Evolutionary conservation across 2,113 vertebrate genomes (phyloP).

Genomic region (Callipepla squamata): DNA sequence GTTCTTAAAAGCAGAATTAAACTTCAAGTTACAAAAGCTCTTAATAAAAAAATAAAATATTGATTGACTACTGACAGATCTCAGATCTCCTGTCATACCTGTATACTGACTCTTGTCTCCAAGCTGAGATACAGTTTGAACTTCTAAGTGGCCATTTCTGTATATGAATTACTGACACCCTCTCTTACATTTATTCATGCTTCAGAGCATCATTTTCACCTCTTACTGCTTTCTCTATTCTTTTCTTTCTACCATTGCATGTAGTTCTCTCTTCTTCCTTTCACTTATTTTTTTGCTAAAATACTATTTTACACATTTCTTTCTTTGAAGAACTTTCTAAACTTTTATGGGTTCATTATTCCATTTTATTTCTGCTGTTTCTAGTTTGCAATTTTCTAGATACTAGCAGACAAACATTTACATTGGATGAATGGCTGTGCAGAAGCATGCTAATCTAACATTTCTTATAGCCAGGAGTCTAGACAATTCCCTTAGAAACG

Average conservation of each 20-base stretch:
- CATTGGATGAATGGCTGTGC: neutral
- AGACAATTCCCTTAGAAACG: neutral
- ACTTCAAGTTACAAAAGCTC: neutral
- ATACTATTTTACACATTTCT: neutral
- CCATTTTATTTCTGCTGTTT: neutral
- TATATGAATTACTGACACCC: slow-evolving; percentile 5
- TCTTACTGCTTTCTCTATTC: neutral
- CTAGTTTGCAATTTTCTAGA: neutral
- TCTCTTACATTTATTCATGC: neutral
- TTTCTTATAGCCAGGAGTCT: neutral
- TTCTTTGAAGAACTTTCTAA: neutral
- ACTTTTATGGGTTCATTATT: neutral
- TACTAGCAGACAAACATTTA: neutral
- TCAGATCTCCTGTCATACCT: neutral
- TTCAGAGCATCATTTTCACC: neutral
- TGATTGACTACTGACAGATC: neutral
- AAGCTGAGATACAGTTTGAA: neutral
- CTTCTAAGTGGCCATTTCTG: neutral
- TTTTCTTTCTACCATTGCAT: neutral
- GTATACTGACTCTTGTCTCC: neutral
- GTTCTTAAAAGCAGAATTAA: neutral
- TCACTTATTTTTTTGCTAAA: neutral
- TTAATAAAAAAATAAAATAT: neutral
- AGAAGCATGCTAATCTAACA: neutral
- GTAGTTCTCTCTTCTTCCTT: neutral